Evolutionary conservation across 2,797 vertebrate genomes (phyloP).

Genomic region (Mareca penelope): DNA sequence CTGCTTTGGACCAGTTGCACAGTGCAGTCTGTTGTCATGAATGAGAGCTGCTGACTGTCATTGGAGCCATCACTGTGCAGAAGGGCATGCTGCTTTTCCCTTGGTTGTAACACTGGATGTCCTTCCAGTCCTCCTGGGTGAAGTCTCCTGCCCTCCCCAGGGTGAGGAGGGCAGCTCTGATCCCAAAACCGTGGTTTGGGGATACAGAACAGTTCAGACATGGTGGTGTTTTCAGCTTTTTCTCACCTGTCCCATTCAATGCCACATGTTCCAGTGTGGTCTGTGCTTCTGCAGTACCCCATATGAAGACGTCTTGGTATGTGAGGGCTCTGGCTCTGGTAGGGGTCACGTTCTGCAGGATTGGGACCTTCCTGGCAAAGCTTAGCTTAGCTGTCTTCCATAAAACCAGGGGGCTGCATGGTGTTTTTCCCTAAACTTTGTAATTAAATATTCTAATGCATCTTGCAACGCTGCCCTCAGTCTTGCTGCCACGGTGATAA

Average conservation of each 20-base stretch:
- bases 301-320: background rate
- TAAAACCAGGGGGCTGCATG: background rate
- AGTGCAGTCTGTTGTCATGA: background rate
- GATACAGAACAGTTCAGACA: background rate
- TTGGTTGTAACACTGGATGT: background rate
- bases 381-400: background rate
- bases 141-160: background rate
- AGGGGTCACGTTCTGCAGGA: background rate
- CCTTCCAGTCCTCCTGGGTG: background rate
- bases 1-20: background rate
- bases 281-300: background rate
- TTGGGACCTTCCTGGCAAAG: background rate
- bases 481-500: background rate
- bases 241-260: background rate
- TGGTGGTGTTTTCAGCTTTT: background rate
- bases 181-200: background rate
- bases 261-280: accelerated
- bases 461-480: background rate
- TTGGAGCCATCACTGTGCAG: background rate
- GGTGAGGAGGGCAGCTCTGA: background rate
- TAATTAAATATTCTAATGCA: background rate
- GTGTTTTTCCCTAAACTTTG: background rate
- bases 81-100: background rate
- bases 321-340: background rate
- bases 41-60: background rate